phyloP scores from a whole-genome alignment of 2,113 vertebrate genomes.

The Prolemur simus region DNA sequence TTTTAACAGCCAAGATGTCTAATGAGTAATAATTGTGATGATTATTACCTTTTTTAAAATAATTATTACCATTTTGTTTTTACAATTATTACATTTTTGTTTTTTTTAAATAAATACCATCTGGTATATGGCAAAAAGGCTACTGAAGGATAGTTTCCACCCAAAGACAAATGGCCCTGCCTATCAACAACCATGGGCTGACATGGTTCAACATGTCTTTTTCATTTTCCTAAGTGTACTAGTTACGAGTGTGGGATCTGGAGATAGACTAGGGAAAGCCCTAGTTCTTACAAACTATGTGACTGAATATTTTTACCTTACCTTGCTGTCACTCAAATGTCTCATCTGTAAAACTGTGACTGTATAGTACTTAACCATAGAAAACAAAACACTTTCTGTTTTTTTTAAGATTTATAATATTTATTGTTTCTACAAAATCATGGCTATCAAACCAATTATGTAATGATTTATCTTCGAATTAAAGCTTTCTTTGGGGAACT shows the following conservation, averaged over 20 bases:
- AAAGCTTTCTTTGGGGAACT: neutral
- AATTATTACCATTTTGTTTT: neutral
- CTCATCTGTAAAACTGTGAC: neutral
- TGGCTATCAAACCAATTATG: neutral
- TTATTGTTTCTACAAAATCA: conserved; percentile 40
- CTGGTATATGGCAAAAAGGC: neutral
- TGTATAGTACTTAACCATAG: neutral
- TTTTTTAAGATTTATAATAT: conserved; percentile 1
- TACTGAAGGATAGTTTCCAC: neutral
- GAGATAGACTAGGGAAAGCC: neutral
- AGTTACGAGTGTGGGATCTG: neutral
- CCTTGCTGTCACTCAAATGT: neutral
- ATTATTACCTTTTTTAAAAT: neutral
- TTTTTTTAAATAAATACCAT: neutral
- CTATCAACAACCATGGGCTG: neutral
- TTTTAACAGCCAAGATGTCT: neutral
- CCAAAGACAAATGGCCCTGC: neutral
- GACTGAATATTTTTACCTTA: neutral
- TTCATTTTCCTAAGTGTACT: neutral
- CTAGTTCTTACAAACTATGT: neutral
- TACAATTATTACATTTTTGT: neutral
- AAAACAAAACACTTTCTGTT: too few relatives aligned
- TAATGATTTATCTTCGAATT: conserved; percentile 29
- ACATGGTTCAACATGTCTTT: neutral
- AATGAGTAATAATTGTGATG: neutral